Percentiles rank a stretch among this genome's conserved stretches.
phyloP scores from a whole-genome alignment of 2,797 vertebrate genomes.

The Chiloscyllium punctatum region DNA sequence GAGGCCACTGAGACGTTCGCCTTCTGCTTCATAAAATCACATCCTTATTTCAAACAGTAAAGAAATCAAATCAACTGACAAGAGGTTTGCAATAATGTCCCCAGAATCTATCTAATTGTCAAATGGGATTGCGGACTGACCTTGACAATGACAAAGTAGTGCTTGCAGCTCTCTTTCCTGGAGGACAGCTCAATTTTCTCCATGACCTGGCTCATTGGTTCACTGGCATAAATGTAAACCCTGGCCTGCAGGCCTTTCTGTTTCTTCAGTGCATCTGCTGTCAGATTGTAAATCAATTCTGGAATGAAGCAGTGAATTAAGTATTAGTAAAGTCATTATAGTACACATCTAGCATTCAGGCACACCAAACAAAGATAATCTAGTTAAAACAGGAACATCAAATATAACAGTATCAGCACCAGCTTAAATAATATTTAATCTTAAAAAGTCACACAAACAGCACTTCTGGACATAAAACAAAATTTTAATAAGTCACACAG shows the following conservation, averaged over 20 bases:
- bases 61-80: background rate
- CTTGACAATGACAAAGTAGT: slow-evolving; percentile 80
- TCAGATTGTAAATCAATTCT: slow-evolving; percentile 87
- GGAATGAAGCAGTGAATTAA: slow-evolving; percentile 34
- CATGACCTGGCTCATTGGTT: slow-evolving; percentile 68
- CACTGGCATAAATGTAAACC: slow-evolving; percentile 78
- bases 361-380: background rate
- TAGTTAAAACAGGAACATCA: background rate
- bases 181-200: slow-evolving; percentile 68
- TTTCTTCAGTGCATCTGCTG: slow-evolving; percentile 81
- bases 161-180: slow-evolving; percentile 69
- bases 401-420: background rate
- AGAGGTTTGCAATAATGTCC: background rate
- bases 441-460: background rate
- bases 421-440: background rate
- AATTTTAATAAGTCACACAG: no score
- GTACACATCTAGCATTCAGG: background rate
- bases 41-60: background rate
- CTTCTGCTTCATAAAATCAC: background rate
- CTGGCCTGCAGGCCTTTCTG: slow-evolving; percentile 73
- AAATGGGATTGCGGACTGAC: slow-evolving; percentile 55
- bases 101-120: background rate
- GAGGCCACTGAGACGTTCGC: no score
- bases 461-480: no score
- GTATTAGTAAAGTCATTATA: background rate